Base-by-base conservation (phyloP, 2,797 vertebrate species). In the Pogonophryne albipinna region DNA sequence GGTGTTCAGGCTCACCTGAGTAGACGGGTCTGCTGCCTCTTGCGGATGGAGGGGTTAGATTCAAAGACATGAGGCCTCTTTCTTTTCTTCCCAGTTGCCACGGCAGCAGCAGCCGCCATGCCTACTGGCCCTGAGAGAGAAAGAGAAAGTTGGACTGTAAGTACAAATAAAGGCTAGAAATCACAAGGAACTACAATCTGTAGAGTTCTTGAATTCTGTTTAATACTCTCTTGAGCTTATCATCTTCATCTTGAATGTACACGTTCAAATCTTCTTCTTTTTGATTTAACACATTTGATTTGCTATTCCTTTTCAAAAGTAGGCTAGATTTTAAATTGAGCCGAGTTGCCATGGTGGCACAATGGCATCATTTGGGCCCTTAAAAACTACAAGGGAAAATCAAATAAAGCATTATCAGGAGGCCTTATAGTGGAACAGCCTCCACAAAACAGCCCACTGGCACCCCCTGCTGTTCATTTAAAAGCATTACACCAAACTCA, bases 31-130 rank as follows among this genome's bases (percentile, higher is more conserved):
- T 99, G 98, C 89, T 99, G 98, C 90, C 98, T 95, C 91, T 99
- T 99, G 58, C 98, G 95, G 79, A 99, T 99, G 2, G 98, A 99
- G 0, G 98, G 98, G 90, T 99, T 99, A 65, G 98, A 99, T 75
- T 99, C 98, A 74, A 99, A 99, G 19, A 99, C 96, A n/a, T 99
- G 98, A 8, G 98, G 98, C 13, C 98, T 93, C 89, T 99, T 99
- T 70, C 98, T 90, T 85, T 99, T 99, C 72, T 99, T 99, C 3
- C 98, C 98, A 0, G 98, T 99, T 4, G 98, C 98, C 76, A 99
- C 98, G 0, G 98, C 98, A 52, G 98, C 98, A 0, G 98, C 98
- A 0, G 98, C 98, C 3, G 98, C 98, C 98, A 99, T 99, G 79
- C 98, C 98, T 65, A 99, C 98, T 2, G 98, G 98, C 52, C 98